phyloP scores from a whole-genome alignment of 2,113 vertebrate genomes.

The Malurus cyaneus region DNA sequence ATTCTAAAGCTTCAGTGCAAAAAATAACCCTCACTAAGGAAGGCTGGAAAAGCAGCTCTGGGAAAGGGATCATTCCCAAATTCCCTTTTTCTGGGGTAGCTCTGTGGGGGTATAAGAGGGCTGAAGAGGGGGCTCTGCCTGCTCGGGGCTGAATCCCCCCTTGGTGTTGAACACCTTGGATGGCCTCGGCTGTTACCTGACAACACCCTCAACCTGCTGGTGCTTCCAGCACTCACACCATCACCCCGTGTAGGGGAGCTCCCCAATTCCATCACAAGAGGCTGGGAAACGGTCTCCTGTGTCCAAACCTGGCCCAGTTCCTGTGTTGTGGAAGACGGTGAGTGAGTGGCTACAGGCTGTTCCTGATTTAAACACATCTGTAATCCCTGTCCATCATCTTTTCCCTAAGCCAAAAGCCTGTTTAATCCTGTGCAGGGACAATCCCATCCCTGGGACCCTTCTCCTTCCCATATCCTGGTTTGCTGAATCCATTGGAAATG shows the following conservation, averaged over 20 bases:
- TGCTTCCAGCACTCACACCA: neutral
- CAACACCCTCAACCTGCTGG: fast-evolving
- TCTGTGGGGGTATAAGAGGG: neutral
- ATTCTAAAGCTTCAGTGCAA: neutral
- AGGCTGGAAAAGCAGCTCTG: neutral
- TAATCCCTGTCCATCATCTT: conserved; percentile 26
- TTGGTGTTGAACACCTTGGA: neutral
- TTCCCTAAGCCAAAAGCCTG: neutral
- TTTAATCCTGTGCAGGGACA: neutral
- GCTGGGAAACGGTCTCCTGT: neutral
- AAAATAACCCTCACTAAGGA: neutral
- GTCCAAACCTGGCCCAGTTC: neutral
- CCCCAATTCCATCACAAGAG: neutral
- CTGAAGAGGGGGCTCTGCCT: neutral
- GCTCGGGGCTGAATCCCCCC: neutral
- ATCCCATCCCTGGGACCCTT: neutral
- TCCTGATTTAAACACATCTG: neutral
- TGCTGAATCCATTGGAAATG: fast-evolving
- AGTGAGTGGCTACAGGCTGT: neutral
- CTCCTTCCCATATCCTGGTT: neutral
- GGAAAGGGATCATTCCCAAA: neutral
- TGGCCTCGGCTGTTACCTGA: neutral
- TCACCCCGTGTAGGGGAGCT: fast-evolving
- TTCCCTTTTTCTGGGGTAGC: neutral
- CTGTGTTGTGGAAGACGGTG: fast-evolving